Conservation (phyloP, 2,797 vertebrate species). For the Gadopsis bispinosus region DNA sequence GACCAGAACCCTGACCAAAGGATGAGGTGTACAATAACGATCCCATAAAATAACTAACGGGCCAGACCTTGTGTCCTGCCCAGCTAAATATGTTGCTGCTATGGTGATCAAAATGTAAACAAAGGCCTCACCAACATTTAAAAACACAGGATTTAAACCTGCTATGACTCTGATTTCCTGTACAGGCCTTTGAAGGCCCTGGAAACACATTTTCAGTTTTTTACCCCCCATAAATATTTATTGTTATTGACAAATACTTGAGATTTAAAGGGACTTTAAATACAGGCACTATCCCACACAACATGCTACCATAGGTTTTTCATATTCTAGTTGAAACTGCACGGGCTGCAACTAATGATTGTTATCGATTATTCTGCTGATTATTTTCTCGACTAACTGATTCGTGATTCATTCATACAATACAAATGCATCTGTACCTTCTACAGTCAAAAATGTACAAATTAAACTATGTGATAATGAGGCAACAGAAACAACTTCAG, state of each 20-base stretch:
- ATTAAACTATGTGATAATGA: background rate
- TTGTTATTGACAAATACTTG: too few relatives aligned
- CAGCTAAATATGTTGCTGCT: background rate
- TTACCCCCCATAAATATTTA: too few relatives aligned
- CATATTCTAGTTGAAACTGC: too few relatives aligned
- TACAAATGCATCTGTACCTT: background rate
- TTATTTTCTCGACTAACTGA: background rate
- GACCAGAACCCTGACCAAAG: constrained; percentile 42
- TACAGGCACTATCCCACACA: too few relatives aligned
- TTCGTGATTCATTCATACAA: background rate
- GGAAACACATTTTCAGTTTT: constrained; percentile 6
- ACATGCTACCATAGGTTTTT: too few relatives aligned
- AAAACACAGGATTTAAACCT: constrained; percentile 20
- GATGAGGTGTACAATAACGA: constrained; percentile 29
- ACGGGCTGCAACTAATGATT: too few relatives aligned
- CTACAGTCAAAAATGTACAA: background rate
- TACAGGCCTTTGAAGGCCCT: background rate
- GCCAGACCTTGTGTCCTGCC: background rate
- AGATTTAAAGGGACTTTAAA: too few relatives aligned
- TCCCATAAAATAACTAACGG: background rate
- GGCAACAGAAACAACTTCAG: constrained; percentile 14
- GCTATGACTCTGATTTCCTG: constrained; percentile 7
- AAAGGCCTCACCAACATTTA: background rate
- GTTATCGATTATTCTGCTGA: background rate
- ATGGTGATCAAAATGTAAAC: background rate